phyloP scores from a whole-genome alignment of 2,113 vertebrate species.

The Pelecanus crispus region DNA sequence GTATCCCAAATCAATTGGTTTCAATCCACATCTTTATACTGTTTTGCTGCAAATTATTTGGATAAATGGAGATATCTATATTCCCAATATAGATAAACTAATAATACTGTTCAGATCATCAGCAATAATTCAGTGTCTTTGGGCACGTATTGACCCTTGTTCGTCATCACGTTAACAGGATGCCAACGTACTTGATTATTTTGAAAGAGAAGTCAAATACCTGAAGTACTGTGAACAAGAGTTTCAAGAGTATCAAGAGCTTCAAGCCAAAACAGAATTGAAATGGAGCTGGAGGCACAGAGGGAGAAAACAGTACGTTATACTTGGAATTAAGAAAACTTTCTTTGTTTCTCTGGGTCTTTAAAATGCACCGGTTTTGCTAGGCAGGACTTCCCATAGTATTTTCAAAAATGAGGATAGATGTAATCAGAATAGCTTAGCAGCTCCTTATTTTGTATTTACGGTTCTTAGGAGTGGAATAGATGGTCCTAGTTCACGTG shows the following conservation, averaged over 20 bases:
- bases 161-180: constrained; percentile 63
- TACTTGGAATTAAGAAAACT: background rate
- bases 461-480: background rate
- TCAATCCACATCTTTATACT: background rate
- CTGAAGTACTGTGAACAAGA: constrained; percentile 73
- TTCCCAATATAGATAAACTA: background rate
- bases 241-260: constrained; percentile 14
- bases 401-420: background rate
- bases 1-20: background rate
- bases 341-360: background rate
- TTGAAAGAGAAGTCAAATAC: constrained; percentile 80
- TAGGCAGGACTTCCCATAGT: background rate
- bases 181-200: constrained; percentile 70
- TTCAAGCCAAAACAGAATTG: constrained; percentile 59
- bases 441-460: background rate
- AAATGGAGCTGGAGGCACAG: constrained; percentile 48
- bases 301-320: constrained; percentile 73
- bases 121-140: background rate
- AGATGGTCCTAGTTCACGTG: background rate
- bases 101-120: background rate
- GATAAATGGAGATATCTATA: background rate
- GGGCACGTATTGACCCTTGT: background rate
- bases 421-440: background rate
- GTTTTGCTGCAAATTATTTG: background rate
- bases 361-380: background rate